A percentile compares a stretch with the other conserved stretches of the same genome.
Conservation (phyloP, 2,888 invertebrate species). For the Galerucella calmariensis region DNA sequence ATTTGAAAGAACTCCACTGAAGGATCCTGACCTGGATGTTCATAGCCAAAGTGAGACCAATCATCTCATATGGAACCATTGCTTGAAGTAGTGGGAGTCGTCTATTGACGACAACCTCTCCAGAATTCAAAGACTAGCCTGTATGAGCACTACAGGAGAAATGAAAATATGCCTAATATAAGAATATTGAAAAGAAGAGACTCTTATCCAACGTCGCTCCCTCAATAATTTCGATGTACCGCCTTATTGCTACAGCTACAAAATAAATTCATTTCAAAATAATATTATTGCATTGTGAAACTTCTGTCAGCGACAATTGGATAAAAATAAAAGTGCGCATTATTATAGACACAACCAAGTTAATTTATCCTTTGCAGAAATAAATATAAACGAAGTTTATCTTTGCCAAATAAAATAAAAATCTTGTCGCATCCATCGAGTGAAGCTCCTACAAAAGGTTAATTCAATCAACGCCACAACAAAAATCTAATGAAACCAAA, state of each 20-base stretch:
- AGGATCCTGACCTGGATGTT: too few species aligned
- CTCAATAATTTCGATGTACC: neutral
- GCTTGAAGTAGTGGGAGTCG: too few species aligned
- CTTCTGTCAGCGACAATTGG: neutral
- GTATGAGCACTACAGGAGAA: too few species aligned
- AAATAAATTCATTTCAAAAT: neutral
- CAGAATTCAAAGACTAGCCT: too few species aligned
- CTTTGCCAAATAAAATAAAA: slow-evolving; percentile 1
- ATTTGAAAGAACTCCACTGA: too few species aligned
- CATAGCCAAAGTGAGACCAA: too few species aligned
- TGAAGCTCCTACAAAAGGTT: slow-evolving; percentile 21
- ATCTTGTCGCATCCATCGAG: slow-evolving; percentile 4
- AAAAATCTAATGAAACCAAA: slow-evolving; percentile 29
- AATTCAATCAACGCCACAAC: slow-evolving; percentile 28
- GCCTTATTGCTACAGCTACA: neutral
- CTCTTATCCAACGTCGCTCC: neutral
- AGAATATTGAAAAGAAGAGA: too few species aligned
- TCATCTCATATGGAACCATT: too few species aligned
- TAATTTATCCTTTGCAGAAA: neutral
- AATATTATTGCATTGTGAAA: neutral
- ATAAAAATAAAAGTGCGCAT: neutral
- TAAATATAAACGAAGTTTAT: slow-evolving; percentile 4
- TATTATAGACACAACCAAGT: neutral
- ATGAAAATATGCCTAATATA: too few species aligned
- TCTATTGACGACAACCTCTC: too few species aligned